A percentile compares a stretch with the other conserved stretches of the same genome.
Evolutionary conservation across 2,888 invertebrate genomes (phyloP).

Genomic region (Drosophila diplacantha): DNA sequence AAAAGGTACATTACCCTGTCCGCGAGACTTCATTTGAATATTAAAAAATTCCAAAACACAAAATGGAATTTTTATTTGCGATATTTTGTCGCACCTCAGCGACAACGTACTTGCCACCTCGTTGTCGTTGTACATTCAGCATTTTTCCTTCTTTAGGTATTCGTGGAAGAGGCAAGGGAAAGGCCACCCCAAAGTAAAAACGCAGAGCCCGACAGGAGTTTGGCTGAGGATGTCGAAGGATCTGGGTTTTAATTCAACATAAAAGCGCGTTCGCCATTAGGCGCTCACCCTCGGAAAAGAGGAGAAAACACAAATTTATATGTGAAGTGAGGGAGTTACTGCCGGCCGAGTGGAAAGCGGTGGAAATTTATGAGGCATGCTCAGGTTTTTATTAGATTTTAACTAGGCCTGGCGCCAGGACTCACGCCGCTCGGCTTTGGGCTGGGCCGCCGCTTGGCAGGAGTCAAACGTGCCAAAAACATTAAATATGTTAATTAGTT

Average conservation of each 20-base stretch:
- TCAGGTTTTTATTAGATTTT: slow-evolving; percentile 78
- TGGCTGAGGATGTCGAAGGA: slow-evolving; percentile 31
- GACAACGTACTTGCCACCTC: slow-evolving; percentile 73
- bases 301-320: neutral
- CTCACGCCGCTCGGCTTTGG: slow-evolving; percentile 4
- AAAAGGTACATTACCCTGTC: slow-evolving; percentile 7
- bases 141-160: neutral
- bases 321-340: slow-evolving; percentile 6
- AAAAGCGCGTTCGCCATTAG: slow-evolving; percentile 69
- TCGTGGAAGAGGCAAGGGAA: neutral
- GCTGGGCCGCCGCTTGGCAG: slow-evolving; percentile 42
- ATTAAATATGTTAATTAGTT: slow-evolving; percentile 76
- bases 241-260: slow-evolving; percentile 67
- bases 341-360: slow-evolving; percentile 4
- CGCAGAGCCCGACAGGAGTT: neutral
- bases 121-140: slow-evolving; percentile 16
- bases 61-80: slow-evolving; percentile 71
- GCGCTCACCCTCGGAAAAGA: slow-evolving; percentile 39
- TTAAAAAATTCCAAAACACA: slow-evolving; percentile 70
- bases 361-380: slow-evolving; percentile 78
- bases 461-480: slow-evolving; percentile 76
- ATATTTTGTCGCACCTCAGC: slow-evolving; percentile 75
- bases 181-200: slow-evolving; percentile 16
- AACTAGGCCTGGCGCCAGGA: slow-evolving; percentile 75
- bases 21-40: slow-evolving; percentile 65